Evolutionary conservation across 2,888 invertebrate genomes (phyloP).

Genomic region (Noctua janthe): DNA sequence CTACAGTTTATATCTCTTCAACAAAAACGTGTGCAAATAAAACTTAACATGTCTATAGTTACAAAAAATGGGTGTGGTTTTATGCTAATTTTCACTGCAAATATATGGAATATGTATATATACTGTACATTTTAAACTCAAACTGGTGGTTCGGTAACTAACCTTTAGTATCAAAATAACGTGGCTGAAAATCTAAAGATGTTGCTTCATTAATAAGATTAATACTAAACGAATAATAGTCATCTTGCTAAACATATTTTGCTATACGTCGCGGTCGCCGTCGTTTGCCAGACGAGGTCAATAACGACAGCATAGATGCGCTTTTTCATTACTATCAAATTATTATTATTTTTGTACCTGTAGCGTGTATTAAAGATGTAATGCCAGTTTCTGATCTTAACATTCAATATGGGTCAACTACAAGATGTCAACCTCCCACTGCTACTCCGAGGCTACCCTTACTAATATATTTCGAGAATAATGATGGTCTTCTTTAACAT

Average conservation of each 20-base stretch:
- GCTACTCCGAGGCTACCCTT: not conserved
- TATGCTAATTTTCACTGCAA: constrained; percentile 12
- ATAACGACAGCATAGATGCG: not conserved
- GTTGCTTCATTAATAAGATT: not conserved
- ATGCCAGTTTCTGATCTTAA: not conserved
- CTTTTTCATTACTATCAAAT: not conserved
- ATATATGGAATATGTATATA: not conserved
- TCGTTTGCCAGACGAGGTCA: not conserved
- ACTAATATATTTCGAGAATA: not conserved
- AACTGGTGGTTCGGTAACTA: not conserved
- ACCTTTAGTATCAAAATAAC: not conserved
- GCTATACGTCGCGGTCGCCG: not conserved
- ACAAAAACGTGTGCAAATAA: constrained; percentile 20
- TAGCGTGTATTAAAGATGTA: not conserved
- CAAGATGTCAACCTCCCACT: not conserved
- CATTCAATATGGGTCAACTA: not conserved
- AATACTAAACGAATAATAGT: not conserved
- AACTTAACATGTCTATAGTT: not conserved
- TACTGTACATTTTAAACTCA: not conserved
- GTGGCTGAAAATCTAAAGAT: not conserved
- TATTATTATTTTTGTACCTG: not conserved
- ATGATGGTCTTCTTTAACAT: not conserved
- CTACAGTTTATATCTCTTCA: not conserved
- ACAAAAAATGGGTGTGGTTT: constrained; percentile 8
- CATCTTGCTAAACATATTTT: not conserved